Percentiles rank a stretch among this genome's conserved stretches.
These are phyloP conservation scores for Coleophora flavipennella DNA, from an alignment of 2,888 invertebrate species.

Conservation along the genomic window DNA sequence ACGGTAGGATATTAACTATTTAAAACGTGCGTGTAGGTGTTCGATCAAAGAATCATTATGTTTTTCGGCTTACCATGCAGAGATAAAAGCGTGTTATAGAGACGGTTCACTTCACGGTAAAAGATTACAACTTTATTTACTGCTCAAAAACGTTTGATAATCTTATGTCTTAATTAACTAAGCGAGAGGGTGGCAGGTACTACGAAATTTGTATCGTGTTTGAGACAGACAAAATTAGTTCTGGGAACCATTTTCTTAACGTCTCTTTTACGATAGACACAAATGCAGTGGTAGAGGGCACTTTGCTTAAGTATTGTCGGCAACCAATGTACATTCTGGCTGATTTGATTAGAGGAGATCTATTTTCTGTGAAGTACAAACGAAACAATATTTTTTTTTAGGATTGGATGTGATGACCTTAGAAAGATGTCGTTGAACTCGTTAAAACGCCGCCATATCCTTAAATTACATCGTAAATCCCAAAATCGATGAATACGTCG, in stretches of 20 bases:
- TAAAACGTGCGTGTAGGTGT: slow-evolving; percentile 56
- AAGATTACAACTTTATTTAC: slow-evolving; percentile 71
- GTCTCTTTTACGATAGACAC: slow-evolving; percentile 10
- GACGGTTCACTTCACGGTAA: slow-evolving; percentile 60
- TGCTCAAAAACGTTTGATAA: slow-evolving; percentile 68
- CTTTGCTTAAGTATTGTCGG: slow-evolving; percentile 62
- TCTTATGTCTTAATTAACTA: slow-evolving; percentile 71
- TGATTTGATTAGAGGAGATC: slow-evolving; percentile 46
- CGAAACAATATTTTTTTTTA: slow-evolving; percentile 5
- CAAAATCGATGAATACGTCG: slow-evolving; percentile 25
- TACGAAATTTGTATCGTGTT: slow-evolving; percentile 2
- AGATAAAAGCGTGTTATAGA: slow-evolving; percentile 63
- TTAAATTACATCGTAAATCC: slow-evolving; percentile 29
- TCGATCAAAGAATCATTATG: slow-evolving; percentile 62
- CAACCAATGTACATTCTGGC: slow-evolving; percentile 56
- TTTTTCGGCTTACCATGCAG: slow-evolving; percentile 50
- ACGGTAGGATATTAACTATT: slow-evolving; percentile 50
- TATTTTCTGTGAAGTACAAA: slow-evolving; percentile 36
- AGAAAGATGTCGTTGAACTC: slow-evolving; percentile 16
- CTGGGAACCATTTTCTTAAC: not conserved
- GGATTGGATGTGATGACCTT: slow-evolving; percentile 5
- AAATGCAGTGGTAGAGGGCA: slow-evolving; percentile 43
- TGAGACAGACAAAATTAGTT: not conserved
- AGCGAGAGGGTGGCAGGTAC: slow-evolving; percentile 44
- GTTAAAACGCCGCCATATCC: slow-evolving; percentile 13